Percentiles rank a stretch among this genome's conserved stretches.
These are phyloP conservation scores for Piprites chloris DNA, from an alignment of 2,113 vertebrate species.

Conservation along the genomic window DNA sequence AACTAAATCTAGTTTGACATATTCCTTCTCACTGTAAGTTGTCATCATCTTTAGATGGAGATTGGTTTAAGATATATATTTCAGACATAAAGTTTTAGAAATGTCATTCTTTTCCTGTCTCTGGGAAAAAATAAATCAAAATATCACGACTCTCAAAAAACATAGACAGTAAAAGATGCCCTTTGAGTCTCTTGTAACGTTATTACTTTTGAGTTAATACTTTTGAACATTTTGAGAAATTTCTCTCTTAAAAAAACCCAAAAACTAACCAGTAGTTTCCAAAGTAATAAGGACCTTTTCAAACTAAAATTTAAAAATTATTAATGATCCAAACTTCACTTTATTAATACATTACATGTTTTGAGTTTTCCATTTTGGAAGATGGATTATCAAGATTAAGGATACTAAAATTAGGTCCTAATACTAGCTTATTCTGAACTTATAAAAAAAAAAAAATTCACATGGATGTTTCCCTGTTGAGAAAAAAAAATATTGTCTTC, in stretches of 20 bases:
- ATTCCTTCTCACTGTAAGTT: not conserved
- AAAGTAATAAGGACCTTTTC: not conserved
- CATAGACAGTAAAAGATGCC: not conserved
- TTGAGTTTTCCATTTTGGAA: not conserved
- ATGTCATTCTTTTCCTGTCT: not conserved
- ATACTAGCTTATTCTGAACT: not conserved
- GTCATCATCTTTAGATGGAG: not conserved
- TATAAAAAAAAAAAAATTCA: not conserved
- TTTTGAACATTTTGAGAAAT: not conserved
- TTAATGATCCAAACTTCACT: not conserved
- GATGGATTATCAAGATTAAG: not conserved
- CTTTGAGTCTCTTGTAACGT: not conserved
- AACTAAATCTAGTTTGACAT: not conserved
- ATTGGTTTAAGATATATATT: not conserved
- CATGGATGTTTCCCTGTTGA: not conserved
- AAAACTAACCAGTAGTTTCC: not conserved
- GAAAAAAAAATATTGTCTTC: not conserved
- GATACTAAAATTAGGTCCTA: not conserved
- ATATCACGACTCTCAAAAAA: not conserved
- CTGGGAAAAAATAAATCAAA: not conserved
- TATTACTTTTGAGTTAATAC: not conserved
- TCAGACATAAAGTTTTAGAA: not conserved
- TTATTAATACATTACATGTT: not conserved
- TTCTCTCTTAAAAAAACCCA: not conserved
- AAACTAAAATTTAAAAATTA: not conserved